Evolutionary conservation across 2,113 vertebrate genomes (phyloP), one percentile per base, ranked within the genome.

Genomic region (Progne subis): DNA sequence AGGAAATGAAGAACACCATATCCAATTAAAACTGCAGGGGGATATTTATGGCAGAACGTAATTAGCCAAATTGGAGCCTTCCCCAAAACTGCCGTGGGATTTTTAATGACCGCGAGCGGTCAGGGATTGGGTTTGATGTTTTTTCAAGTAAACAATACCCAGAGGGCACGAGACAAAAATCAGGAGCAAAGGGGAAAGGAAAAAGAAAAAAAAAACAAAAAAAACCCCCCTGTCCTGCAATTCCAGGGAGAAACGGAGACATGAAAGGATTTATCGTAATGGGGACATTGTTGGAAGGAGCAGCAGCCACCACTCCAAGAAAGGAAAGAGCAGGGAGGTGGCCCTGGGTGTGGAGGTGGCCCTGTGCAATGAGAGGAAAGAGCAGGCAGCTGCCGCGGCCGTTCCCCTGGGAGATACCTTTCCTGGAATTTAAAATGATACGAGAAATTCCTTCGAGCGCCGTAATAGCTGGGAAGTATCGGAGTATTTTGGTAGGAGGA

Each of bases 351-450:
- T 94, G 95, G 96, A 97, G 67, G 92, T 88, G 92, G 93, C 93
- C 57, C 47, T 25, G 63, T 82, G 93, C 86, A 95, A 92, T 93
- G 94, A 87, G 95, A 96, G 94, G 96, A 95, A 97, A 95, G 94
- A 95, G 87, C 88, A 75, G 93, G 92, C 50, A 46, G 94, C 82
- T 70, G 74, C 82, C 91, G 26, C 82, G 49, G 65, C 82, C 63
- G 3, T 77, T 91, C 94, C 92, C 85, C 56, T 4, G 97, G 86
- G 96, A 97, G 89, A 94, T 81, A 95, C 96, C 96, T 97, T 98
- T 98, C 98, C 97, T 97, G 97, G 96, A 98, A 98, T 97, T 96
- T 97, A 94, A 97, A 96, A 95, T 49, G 71, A 82, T 91, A 95
- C n/a, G 72, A 88, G 60, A 68, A 90, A 47, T 24, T 76, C 77